Percentiles rank a stretch among this genome's conserved stretches.
These are phyloP conservation scores for Drosophila sordidula DNA, from an alignment of 2,888 invertebrate species.

Conservation along the genomic window DNA sequence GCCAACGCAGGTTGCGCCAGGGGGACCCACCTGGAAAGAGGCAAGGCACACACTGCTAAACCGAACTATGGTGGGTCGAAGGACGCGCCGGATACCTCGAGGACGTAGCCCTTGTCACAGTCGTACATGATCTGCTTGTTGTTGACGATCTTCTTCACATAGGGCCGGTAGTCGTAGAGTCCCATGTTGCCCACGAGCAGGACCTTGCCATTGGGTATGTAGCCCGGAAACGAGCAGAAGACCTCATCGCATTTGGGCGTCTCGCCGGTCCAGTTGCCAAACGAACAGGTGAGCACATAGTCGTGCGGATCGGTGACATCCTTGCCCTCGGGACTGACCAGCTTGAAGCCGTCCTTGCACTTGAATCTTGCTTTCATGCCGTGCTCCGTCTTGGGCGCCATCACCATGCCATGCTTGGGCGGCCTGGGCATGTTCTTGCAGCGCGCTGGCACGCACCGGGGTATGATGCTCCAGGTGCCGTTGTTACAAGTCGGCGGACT, in stretches of 20 bases:
- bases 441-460: conserved; percentile 92
- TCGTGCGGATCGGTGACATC: conserved; percentile 85
- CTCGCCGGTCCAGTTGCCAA: conserved; percentile 97
- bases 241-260: conserved; percentile 95
- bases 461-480: conserved; percentile 98
- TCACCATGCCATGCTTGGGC: conserved; percentile 97
- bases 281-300: conserved; percentile 93
- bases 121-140: conserved; percentile 98
- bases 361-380: conserved; percentile 97
- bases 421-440: conserved; percentile 93
- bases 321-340: conserved; percentile 89
- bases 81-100: conserved; percentile 85
- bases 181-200: conserved; percentile 98
- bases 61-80: no score
- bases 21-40: conserved; percentile 89
- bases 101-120: conserved; percentile 95
- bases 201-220: conserved; percentile 95
- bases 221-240: conserved; percentile 96
- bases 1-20: conserved; percentile 97
- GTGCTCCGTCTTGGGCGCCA: conserved; percentile 98
- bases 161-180: conserved; percentile 96
- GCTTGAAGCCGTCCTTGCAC: conserved; percentile 96
- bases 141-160: conserved; percentile 94
- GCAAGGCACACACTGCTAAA: neutral
- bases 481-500: conserved; percentile 95